Evolutionary conservation across 2,797 vertebrate species (phyloP).

Genomic region (Botia kubotai): DNA sequence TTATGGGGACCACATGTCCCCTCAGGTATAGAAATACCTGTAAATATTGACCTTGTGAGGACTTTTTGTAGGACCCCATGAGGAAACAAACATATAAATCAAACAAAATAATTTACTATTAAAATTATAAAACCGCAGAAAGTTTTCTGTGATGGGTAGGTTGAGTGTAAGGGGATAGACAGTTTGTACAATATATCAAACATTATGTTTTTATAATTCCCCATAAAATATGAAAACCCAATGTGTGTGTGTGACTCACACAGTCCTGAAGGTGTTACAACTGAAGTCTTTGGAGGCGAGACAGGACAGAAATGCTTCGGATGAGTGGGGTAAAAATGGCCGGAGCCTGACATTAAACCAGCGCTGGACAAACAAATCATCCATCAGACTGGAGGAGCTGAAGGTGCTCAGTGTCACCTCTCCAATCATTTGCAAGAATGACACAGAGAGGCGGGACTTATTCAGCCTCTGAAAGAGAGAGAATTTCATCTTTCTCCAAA

Average conservation of each 20-base stretch:
- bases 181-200: too few relatives aligned
- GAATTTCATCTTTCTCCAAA: background rate
- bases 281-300: conserved; percentile 62
- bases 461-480: conserved; percentile 61
- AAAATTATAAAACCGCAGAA: too few relatives aligned
- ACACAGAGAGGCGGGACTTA: conserved; percentile 42
- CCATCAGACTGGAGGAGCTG: conserved; percentile 30
- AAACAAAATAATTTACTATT: too few relatives aligned
- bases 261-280: conserved; percentile 71
- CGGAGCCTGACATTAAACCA: conserved; percentile 71
- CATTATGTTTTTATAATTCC: too few relatives aligned
- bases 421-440: conserved; percentile 69
- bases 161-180: too few relatives aligned
- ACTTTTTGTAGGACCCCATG: too few relatives aligned
- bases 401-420: conserved; percentile 69
- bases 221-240: too few relatives aligned
- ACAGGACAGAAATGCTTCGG: conserved; percentile 72
- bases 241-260: conserved; percentile 63
- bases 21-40: too few relatives aligned
- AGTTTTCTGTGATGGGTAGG: too few relatives aligned
- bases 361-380: conserved; percentile 59
- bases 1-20: too few relatives aligned
- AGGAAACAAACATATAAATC: too few relatives aligned
- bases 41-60: too few relatives aligned
- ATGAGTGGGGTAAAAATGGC: conserved; percentile 68